phyloP scores from a whole-genome alignment of 2,888 invertebrate species.

The Andrena praecox region DNA sequence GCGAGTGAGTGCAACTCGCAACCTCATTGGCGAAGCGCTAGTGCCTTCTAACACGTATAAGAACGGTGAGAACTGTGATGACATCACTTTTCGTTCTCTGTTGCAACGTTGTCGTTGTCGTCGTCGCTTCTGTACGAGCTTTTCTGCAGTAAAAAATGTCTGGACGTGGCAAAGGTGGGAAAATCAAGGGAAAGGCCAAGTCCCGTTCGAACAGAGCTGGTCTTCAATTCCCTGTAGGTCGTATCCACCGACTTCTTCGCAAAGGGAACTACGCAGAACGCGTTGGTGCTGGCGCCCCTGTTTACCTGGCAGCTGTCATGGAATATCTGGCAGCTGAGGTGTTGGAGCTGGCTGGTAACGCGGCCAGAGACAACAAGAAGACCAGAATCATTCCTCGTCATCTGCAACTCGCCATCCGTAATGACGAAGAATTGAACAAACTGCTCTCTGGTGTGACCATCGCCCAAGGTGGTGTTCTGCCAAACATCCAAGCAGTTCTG shows the following conservation, averaged over 20 bases:
- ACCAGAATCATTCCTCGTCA: constrained; percentile 83
- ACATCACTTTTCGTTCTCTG: background rate
- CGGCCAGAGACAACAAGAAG: constrained; percentile 90
- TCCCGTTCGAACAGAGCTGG: constrained; percentile 87
- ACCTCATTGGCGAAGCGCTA: constrained; percentile 2
- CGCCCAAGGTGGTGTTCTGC: constrained; percentile 93
- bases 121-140: background rate
- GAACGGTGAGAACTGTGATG: accelerated
- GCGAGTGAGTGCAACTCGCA: background rate
- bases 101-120: background rate
- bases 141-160: constrained; percentile 61
- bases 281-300: constrained; percentile 86
- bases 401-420: constrained; percentile 90
- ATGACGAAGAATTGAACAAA: constrained; percentile 93
- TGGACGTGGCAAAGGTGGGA: constrained; percentile 77
- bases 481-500: constrained; percentile 91
- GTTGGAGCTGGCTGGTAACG: constrained; percentile 89
- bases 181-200: constrained; percentile 85
- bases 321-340: constrained; percentile 91
- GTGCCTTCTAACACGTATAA: background rate
- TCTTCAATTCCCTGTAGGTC: constrained; percentile 87
- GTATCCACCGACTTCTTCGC: constrained; percentile 87
- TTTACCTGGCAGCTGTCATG: constrained; percentile 87
- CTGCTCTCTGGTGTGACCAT: constrained; percentile 92
- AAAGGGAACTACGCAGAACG: constrained; percentile 89